Evolutionary conservation across 2,113 vertebrate species (phyloP), one percentile per base, ranked within the genome.

Genomic region (Anser brachyrhynchus): DNA sequence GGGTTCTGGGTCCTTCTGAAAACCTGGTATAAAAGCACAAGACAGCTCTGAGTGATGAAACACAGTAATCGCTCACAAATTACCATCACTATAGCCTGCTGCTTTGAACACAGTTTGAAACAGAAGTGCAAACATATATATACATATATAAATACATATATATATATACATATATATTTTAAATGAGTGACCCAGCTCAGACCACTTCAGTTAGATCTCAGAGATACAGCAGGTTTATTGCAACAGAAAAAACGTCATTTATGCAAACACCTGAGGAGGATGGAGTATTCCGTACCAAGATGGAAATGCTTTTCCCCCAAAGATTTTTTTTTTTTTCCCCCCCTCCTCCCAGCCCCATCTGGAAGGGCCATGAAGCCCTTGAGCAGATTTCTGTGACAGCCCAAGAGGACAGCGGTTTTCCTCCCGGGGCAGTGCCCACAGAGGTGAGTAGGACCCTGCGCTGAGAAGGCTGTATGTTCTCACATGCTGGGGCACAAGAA

Each of bases 41-140:
- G 80, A 6, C 79, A 58, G 75, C 62, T 8, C 25, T 29, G 62
- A 41, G 37, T 4, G 3, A 39, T 9, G 59, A 51, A 90, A 73
- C 0, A 1, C 22, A 4, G 66, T 4, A 6, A 76, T 52, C 17
- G 1, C 67, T 76, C 71, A 69, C 9, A 22, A 14, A 62, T 82
- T 25, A 46, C 49, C 61, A 21, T 16, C 3, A 1, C 76, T 66
- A 3, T 0, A 0, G 5, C 79, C 71, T 26, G 19, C 6, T 59
- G 69, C 90, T 96, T 90, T 92, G 75, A 94, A 59, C 73, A 33
- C 35, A 11, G 28, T 35, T 64, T 59, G 71, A 71, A 91, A 84
- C 43, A 93, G 71, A 89, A 95, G 90, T 31, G 59, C 52, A 79
- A 93, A 67, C 10, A 28, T 28, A 28, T 18, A 55, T 55, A 31